Conservation (phyloP, 2,888 invertebrate species). For the Cataglyphis cursor region DNA sequence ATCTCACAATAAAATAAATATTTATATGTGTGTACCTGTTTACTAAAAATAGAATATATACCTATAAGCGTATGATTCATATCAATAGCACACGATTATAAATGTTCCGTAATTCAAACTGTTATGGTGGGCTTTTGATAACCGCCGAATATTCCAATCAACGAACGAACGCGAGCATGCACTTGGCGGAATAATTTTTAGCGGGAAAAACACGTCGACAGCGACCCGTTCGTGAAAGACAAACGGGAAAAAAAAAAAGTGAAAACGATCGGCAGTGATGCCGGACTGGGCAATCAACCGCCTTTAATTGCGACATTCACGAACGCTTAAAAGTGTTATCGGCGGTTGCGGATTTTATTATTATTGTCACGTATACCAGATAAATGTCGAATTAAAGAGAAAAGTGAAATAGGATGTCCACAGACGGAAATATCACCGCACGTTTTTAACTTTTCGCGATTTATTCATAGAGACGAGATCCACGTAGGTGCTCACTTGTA, state of each 20-base stretch:
- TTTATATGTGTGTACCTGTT: neutral
- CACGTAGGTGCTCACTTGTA: neutral
- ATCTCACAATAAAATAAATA: neutral
- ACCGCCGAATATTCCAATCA: neutral
- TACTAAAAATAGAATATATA: neutral
- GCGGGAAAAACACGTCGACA: neutral
- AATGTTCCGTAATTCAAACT: neutral
- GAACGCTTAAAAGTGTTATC: conserved; percentile 44
- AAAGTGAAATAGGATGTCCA: neutral
- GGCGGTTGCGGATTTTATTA: conserved; percentile 19
- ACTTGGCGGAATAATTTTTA: conserved; percentile 20
- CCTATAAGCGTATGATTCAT: no score
- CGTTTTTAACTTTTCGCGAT: conserved; percentile 7
- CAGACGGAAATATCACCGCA: neutral
- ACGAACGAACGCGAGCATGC: neutral
- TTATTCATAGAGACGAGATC: neutral
- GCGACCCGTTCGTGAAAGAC: neutral
- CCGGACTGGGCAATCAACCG: conserved; percentile 25
- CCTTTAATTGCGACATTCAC: conserved; percentile 57
- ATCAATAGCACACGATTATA: neutral
- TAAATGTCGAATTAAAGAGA: conserved; percentile 25
- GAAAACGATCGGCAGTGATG: conserved; percentile 10
- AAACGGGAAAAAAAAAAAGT: conserved; percentile 1
- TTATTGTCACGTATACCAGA: conserved; percentile 34
- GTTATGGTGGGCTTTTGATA: neutral